phyloP scores from a whole-genome alignment of 2,888 invertebrate genomes.

The Aleiodes alternator region DNA sequence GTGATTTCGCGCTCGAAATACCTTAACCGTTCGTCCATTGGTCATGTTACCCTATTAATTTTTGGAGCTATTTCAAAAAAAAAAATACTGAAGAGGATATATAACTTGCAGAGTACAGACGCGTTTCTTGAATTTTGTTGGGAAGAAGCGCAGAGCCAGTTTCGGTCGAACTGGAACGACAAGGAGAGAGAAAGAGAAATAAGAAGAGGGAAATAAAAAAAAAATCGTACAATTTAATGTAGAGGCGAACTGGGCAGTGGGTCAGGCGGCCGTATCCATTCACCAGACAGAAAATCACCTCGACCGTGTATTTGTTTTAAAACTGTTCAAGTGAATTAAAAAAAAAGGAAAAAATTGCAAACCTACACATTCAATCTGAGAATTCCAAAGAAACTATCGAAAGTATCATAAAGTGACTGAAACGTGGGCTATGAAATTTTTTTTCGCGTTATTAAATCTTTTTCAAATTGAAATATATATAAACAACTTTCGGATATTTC shows the following conservation, averaged over 20 bases:
- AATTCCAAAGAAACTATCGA: no score
- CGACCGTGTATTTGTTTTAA: slow-evolving; percentile 30
- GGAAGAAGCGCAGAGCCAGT: slow-evolving; percentile 23
- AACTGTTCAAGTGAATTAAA: neutral
- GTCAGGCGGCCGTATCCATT: slow-evolving; percentile 57
- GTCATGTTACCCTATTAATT: no score
- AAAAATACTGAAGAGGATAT: neutral
- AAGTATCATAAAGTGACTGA: no score
- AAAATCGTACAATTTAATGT: slow-evolving; percentile 52
- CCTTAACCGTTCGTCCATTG: no score
- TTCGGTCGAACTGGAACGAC: slow-evolving; percentile 36
- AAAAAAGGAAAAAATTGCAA: neutral
- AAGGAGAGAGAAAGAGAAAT: slow-evolving; percentile 4
- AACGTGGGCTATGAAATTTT: no score
- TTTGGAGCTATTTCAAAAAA: no score
- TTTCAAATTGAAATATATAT: no score
- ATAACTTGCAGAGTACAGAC: neutral
- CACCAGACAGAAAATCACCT: slow-evolving; percentile 49
- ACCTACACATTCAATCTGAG: no score
- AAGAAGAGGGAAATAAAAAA: neutral
- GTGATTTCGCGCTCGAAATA: no score
- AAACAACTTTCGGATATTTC: no score
- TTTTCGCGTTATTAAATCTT: no score
- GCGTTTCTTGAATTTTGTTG: slow-evolving; percentile 11
- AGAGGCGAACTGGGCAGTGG: slow-evolving; percentile 56